Base-by-base conservation (phyloP, 2,797 vertebrate genomes). In the Labeo calbasu region DNA sequence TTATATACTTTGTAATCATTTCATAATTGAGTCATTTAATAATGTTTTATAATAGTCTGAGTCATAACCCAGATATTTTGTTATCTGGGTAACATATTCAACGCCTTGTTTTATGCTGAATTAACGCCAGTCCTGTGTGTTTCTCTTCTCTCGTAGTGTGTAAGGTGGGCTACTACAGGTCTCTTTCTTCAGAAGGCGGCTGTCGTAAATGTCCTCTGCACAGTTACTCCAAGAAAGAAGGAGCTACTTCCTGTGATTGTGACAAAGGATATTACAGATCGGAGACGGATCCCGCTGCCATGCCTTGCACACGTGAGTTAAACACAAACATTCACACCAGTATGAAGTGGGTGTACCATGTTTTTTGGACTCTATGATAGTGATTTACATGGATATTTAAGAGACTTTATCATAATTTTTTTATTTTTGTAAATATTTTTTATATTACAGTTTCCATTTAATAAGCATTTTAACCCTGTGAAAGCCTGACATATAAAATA, bases 221-320 rank as follows among this genome's bases (percentile, higher is more conserved):
- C 91, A 99, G 98, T 92, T 99, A 97, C 93, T 97, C 97, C 1
- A 94, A 96, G 89, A 95, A 96, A 90, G 98, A 99, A 92, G 98
- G 97, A 70, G 97, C 97, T 87, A 97, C 96, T 14, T 96, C 96
- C 21, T 99, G 98, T 86, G 96, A 92, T 91, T 99, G 98, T 12
- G 98, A 99, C 82, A 97, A 97, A 70, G 97, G 96, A 86, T 99
- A 96, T 89, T 99, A 97, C 93, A 94, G 98, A 86, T 97, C 98
- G 0, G 97, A 98, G 83, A 97, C 92, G 0, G 98, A 99, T 72
- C 97, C 97, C 0, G 96, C 97, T 0, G 97, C 97, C 82, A 97
- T 97, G 96, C 96, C 97, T 87, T 99, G 98, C 93, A 98, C 97
- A 59, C 96, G 98, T 99, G 94, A 97, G 98, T 97, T 25, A n/a